phyloP scores from a whole-genome alignment of 2,113 vertebrate genomes.

The Pogona vitticeps region DNA sequence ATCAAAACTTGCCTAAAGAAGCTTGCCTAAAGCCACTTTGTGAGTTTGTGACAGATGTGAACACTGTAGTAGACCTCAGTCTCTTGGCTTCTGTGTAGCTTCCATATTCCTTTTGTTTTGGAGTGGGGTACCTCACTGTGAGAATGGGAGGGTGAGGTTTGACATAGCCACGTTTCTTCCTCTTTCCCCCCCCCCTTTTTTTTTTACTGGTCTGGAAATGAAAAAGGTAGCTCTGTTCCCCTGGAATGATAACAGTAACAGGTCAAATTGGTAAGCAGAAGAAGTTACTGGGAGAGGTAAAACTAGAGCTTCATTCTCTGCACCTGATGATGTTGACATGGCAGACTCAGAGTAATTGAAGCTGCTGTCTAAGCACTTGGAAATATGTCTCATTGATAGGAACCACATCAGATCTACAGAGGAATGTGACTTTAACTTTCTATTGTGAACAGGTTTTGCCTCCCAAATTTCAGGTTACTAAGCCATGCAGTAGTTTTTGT shows the following conservation, averaged over 20 bases:
- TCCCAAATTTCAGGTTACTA: neutral
- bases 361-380: neutral
- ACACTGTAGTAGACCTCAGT: neutral
- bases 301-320: neutral
- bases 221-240: neutral
- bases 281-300: neutral
- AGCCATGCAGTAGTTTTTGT: neutral
- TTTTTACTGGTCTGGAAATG: neutral
- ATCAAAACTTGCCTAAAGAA: neutral
- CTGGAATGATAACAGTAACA: neutral
- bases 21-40: neutral
- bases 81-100: neutral
- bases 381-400: neutral
- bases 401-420: neutral
- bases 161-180: too few species aligned
- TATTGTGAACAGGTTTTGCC: neutral
- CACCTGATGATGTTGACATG: neutral
- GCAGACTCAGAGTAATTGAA: too few species aligned
- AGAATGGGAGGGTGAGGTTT: neutral
- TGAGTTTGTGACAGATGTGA: neutral
- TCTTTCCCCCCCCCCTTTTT: too few species aligned
- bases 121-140: too few species aligned
- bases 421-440: neutral
- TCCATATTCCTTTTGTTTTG: neutral
- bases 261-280: neutral